Percentiles rank a stretch among this genome's conserved stretches.
phyloP scores from a whole-genome alignment of 2,888 invertebrate species.

The Lasioglossum calceatum region DNA sequence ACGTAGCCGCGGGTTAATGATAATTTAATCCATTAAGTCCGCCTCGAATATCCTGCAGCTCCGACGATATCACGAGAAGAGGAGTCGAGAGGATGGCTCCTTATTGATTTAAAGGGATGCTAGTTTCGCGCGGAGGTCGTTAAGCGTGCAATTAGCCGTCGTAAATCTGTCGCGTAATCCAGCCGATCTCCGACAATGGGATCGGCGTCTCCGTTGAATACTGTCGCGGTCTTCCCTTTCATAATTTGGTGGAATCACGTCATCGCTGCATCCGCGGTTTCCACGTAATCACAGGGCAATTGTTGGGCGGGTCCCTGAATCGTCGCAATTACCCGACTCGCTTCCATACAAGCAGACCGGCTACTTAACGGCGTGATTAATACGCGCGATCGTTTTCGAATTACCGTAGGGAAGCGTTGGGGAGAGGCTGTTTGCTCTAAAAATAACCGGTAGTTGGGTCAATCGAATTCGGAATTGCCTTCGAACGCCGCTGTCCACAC shows the following conservation, averaged over 20 bases:
- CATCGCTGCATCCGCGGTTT: conserved; percentile 20
- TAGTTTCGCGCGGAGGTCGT: conserved; percentile 4
- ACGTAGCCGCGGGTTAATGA: background rate
- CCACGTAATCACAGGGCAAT: conserved; percentile 15
- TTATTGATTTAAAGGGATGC: conserved; percentile 41
- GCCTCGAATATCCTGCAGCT: background rate
- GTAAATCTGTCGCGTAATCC: conserved; percentile 22
- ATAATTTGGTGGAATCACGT: conserved; percentile 16
- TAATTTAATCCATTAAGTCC: background rate
- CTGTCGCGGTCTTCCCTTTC: background rate
- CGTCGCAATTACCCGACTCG: conserved; percentile 20
- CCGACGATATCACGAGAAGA: background rate
- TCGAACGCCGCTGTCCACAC: conserved; percentile 15
- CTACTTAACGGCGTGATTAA: conserved; percentile 39
- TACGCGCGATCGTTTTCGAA: conserved; percentile 23
- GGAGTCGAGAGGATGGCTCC: conserved; percentile 12
- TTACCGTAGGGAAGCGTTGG: conserved; percentile 7
- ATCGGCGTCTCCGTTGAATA: background rate
- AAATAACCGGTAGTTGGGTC: conserved; percentile 19
- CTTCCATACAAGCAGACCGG: background rate
- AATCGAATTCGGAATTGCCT: conserved; percentile 47
- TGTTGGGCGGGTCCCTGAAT: conserved; percentile 42
- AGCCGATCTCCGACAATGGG: background rate
- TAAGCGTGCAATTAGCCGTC: conserved; percentile 23
- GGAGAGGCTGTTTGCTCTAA: background rate